Evolutionary conservation across 2,797 vertebrate genomes (phyloP), one percentile per base, ranked within the genome.

Genomic region (Acrocephalus scirpaceus): DNA sequence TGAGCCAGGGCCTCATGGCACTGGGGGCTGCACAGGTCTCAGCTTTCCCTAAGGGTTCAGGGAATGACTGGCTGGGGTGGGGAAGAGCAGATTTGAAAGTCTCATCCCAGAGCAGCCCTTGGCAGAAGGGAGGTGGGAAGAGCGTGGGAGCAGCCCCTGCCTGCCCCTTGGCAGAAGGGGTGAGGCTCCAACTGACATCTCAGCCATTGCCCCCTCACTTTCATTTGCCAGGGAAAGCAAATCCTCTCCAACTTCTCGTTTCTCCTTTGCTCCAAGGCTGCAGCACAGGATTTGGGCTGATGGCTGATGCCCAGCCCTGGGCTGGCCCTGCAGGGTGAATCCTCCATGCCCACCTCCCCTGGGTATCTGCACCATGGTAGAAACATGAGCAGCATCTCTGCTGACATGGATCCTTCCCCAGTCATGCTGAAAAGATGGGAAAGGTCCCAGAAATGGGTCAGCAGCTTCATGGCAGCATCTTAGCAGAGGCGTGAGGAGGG

Each of bases 41-140:
- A 26, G 26, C 7, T 50, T 60, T 65, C 36, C 2, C 2, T 20
- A 17, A 61, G 44, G 40, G 22, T 22, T 58, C 60, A 34, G 34
- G 10, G 50, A 64, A 14, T 0, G 0, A n/a, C 4, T 0, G 1
- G 20, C 3, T 6, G 2, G 19, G 42, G 3, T 62, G 5, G 51
- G 47, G 26, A 90, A 40, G 57, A 34, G 27, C 4, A 1, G 51
- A 1, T 16, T 73, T 47, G 47, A 29, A 85, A 62, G 14, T 8
- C 15, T 76, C 25, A n/a, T 17, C 22, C 3, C 6, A 69, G 64
- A 36, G 53, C 50, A 69, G 27, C 47, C 38, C 42, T 27, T 44
- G 60, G 50, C 42, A 75, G 50, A 45, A 45, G 32, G 25, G 57
- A 76, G 30, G 16, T 48, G 34, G 25, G 13, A 66, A 51, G 19